Percentiles rank a stretch among this genome's conserved stretches.
These are phyloP conservation scores for Platygyra sinensis DNA, from an alignment of 64 coral and sea anemone species.

Conservation along the genomic window DNA sequence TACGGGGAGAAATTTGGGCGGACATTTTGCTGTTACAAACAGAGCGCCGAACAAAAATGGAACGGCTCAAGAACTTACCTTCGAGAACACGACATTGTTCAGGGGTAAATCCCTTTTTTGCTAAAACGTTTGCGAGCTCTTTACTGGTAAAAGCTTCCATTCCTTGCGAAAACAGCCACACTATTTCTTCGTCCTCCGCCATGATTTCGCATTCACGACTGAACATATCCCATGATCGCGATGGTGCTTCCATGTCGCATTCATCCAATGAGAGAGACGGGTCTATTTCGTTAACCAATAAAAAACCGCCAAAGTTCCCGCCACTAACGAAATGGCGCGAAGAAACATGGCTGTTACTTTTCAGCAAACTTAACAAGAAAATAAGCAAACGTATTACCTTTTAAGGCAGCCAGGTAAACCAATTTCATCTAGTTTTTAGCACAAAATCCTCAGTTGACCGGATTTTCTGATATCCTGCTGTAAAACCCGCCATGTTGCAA, in stretches of 20 bases:
- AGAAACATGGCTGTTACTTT: not conserved
- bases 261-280: conserved; percentile 9
- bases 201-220: conserved; percentile 2
- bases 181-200: conserved; percentile 9
- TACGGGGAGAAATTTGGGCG: not conserved
- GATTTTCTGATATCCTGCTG: too few species aligned
- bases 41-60: not conserved
- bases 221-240: not conserved
- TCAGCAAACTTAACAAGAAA: too few species aligned
- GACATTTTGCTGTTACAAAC: conserved; percentile 9
- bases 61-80: not conserved
- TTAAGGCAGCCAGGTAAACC: too few species aligned
- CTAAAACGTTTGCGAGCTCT: conserved; percentile 13
- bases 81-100: conserved; percentile 9
- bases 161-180: not conserved
- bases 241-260: conserved; percentile 4
- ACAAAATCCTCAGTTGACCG: too few species aligned
- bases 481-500: too few species aligned
- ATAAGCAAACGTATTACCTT: too few species aligned
- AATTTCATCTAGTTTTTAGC: too few species aligned
- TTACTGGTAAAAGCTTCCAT: not conserved
- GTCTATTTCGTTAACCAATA: conserved; percentile 29
- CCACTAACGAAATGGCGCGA: not conserved
- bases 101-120: conserved; percentile 12
- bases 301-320: not conserved